Percentiles rank a stretch among this genome's conserved stretches.
Evolutionary conservation across 2,113 vertebrate genomes (phyloP).

Genomic region (Bos indicus): DNA sequence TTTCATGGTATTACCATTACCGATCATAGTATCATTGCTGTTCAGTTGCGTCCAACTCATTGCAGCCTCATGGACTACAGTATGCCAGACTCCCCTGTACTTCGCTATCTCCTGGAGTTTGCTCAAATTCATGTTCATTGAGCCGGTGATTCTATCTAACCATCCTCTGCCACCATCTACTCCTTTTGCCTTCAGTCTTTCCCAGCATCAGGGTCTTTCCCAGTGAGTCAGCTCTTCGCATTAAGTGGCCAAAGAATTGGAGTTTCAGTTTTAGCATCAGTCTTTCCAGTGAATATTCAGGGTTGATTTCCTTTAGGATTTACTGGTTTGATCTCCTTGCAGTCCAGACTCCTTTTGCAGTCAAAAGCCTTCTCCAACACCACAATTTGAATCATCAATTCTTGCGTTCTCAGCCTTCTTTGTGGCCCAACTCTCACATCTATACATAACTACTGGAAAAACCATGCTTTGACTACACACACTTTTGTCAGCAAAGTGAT

Average conservation of each 20-base stretch:
- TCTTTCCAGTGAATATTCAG: neutral
- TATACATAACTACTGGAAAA: neutral
- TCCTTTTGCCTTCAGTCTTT: neutral
- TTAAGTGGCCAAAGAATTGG: neutral
- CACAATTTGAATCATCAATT: neutral
- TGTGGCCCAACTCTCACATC: neutral
- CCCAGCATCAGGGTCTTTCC: neutral
- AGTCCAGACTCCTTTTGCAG: neutral
- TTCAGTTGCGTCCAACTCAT: neutral
- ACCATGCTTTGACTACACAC: neutral
- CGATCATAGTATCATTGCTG: neutral
- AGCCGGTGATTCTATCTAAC: neutral
- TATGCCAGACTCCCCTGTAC: neutral
- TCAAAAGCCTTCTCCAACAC: neutral
- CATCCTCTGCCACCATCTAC: neutral
- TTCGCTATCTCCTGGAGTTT: neutral
- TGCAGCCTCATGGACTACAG: neutral
- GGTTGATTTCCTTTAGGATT: neutral
- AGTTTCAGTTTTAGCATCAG: neutral
- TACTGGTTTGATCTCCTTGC: neutral
- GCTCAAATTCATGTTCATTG: neutral
- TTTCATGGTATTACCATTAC: neutral
- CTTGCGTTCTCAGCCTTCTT: neutral
- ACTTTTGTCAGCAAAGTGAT: neutral
- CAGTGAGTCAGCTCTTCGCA: neutral